These are phyloP conservation scores for Herpetotheres cachinnans DNA, from an alignment of 2,113 vertebrate genomes.

Conservation along the genomic window DNA sequence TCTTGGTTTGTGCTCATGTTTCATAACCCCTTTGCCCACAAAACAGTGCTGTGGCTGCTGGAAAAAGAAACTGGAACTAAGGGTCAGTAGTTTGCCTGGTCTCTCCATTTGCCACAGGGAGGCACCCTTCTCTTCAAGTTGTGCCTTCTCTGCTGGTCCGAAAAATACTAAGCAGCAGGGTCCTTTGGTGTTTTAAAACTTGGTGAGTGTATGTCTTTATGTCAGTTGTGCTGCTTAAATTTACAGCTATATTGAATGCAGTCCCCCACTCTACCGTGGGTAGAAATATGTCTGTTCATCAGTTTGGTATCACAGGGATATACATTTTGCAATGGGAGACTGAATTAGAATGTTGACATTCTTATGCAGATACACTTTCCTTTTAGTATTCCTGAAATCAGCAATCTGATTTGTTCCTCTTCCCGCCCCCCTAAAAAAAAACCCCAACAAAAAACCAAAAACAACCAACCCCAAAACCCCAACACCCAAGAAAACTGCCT, in stretches of 20 bases:
- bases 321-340: neutral
- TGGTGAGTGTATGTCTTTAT: neutral
- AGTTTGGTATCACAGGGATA: neutral
- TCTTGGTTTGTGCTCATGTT: neutral
- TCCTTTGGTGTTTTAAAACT: neutral
- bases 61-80: neutral
- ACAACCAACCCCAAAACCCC: neutral
- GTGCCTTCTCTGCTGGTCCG: neutral
- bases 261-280: accelerated
- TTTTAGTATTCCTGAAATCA: neutral
- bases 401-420: neutral
- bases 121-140: neutral
- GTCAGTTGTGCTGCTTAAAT: neutral
- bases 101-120: neutral
- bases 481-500: neutral
- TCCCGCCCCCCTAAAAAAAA: neutral
- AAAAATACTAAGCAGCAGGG: neutral
- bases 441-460: accelerated
- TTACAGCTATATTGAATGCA: neutral
- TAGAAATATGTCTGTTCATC: neutral
- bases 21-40: neutral
- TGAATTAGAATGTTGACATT: neutral
- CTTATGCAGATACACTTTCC: neutral
- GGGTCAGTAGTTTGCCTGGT: neutral
- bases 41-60: neutral